phyloP scores from a whole-genome alignment of 2,113 vertebrate species.

The Syrrhaptes paradoxus region DNA sequence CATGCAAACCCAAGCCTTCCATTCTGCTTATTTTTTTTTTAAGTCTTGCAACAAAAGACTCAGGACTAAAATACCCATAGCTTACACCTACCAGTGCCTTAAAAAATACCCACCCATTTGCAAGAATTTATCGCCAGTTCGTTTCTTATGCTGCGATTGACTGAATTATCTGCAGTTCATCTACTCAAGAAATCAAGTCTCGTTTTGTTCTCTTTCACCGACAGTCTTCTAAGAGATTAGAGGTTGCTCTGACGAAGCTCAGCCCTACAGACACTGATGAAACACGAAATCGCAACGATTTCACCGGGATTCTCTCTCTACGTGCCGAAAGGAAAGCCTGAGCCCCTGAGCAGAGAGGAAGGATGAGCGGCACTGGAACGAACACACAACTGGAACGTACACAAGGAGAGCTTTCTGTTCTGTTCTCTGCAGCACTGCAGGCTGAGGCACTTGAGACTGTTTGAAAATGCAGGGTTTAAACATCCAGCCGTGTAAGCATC shows the following conservation, averaged over 20 bases:
- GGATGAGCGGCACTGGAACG: not conserved
- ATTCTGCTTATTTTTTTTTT: not conserved
- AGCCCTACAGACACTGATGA: not conserved
- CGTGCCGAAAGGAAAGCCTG: not conserved
- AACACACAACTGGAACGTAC: not conserved
- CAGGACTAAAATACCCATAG: not conserved
- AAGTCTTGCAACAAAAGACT: conserved; percentile 38
- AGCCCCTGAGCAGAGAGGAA: not conserved
- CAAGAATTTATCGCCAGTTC: not conserved
- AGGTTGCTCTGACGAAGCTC: not conserved
- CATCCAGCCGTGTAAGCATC: not conserved
- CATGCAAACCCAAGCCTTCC: not conserved
- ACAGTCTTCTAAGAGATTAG: not conserved
- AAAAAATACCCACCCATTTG: not conserved
- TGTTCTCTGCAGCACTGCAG: not conserved
- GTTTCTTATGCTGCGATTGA: not conserved
- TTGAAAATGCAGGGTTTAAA: not conserved
- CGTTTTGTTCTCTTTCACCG: not conserved
- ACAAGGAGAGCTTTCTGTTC: not conserved
- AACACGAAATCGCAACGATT: not conserved
- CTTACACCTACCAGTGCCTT: not conserved
- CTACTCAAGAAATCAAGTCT: not conserved
- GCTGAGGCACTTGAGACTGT: not conserved
- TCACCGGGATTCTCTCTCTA: not conserved
- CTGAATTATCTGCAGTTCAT: not conserved